Conservation (phyloP, 2,797 vertebrate genomes). For the Alca torda region DNA sequence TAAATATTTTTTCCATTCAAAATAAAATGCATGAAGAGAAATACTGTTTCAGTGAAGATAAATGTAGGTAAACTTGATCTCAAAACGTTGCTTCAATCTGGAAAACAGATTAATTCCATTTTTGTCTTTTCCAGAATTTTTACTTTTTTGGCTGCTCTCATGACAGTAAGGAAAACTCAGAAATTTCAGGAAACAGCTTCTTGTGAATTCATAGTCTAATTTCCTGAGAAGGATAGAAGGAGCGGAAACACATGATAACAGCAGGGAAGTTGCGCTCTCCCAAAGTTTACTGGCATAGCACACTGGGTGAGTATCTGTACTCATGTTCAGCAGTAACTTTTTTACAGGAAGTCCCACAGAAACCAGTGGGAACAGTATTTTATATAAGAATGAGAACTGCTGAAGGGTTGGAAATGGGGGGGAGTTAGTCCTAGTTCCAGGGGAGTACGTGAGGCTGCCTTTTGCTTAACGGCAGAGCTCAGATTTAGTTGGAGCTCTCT, state of each 20-base stretch:
- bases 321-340: background rate
- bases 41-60: background rate
- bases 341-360: background rate
- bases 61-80: background rate
- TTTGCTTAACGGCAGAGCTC: background rate
- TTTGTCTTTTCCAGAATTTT: background rate
- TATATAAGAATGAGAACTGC: background rate
- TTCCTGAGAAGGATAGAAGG: background rate
- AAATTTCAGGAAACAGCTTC: background rate
- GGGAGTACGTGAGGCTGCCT: background rate
- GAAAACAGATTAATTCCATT: background rate
- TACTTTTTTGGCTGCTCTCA: background rate
- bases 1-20: slow-evolving; percentile 7
- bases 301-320: background rate
- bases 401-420: background rate
- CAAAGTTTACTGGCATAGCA: background rate
- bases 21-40: background rate
- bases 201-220: background rate
- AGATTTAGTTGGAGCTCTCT: background rate
- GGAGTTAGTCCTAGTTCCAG: background rate
- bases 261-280: background rate
- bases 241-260: background rate
- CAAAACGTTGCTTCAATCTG: background rate
- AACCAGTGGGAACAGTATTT: background rate
- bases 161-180: background rate